These are phyloP conservation scores for Acanthococcus lagerstroemiae DNA, from an alignment of 2,888 invertebrate genomes.

Conservation along the genomic window DNA sequence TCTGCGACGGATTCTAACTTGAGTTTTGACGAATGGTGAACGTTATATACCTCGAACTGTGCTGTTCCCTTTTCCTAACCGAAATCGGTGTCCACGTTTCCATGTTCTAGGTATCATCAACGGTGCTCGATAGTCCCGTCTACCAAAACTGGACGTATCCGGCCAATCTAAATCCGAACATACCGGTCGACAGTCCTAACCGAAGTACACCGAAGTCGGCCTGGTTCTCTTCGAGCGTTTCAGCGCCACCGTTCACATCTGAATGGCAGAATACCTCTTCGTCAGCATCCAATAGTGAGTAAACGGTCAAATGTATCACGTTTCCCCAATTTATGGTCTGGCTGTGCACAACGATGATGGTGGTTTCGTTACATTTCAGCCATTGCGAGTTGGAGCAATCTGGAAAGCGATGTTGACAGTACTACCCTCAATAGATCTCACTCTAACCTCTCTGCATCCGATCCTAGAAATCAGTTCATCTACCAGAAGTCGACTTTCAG, in stretches of 20 bases:
- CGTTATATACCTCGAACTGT: too few relatives aligned
- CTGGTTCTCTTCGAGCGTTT: not conserved
- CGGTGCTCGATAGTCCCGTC: constrained; percentile 57
- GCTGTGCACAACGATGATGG: too few relatives aligned
- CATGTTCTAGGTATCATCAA: too few relatives aligned
- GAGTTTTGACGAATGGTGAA: too few relatives aligned
- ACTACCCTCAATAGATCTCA: constrained; percentile 9
- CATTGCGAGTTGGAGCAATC: constrained; percentile 9
- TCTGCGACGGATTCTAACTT: not conserved
- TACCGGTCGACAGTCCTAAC: not conserved
- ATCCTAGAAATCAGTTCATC: constrained; percentile 3
- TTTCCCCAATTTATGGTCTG: too few relatives aligned
- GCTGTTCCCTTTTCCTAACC: too few relatives aligned
- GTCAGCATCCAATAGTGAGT: constrained; percentile 1
- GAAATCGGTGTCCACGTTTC: too few relatives aligned
- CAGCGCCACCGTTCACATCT: constrained; percentile 6
- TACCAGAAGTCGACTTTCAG: not conserved
- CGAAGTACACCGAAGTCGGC: not conserved
- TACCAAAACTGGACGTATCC: constrained; percentile 39
- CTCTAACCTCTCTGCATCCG: not conserved
- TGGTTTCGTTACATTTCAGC: too few relatives aligned
- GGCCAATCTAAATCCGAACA: not conserved
- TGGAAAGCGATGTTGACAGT: constrained; percentile 11
- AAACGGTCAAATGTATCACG: too few relatives aligned
- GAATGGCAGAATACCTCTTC: constrained; percentile 5